These are phyloP conservation scores for Arenaria interpres DNA, from an alignment of 2,113 vertebrate genomes.

Conservation along the genomic window DNA sequence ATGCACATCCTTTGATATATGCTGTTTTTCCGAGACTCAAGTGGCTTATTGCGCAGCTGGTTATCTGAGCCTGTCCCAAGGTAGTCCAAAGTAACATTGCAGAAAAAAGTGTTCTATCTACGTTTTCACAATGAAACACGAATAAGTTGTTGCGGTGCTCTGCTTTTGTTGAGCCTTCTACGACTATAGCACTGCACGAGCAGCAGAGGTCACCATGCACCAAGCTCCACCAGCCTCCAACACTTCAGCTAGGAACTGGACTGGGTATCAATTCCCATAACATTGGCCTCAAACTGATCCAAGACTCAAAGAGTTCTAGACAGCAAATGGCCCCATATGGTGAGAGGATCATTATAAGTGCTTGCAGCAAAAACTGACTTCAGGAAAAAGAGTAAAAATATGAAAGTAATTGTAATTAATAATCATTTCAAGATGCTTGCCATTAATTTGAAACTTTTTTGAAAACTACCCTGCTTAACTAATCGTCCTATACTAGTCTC, in stretches of 20 bases:
- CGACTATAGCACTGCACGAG: not conserved
- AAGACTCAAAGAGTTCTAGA: slow-evolving; percentile 26
- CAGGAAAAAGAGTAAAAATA: slow-evolving; percentile 10
- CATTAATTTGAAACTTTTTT: slow-evolving; percentile 32
- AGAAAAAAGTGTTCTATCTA: not conserved
- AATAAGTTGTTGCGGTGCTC: not conserved
- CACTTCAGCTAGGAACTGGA: not conserved
- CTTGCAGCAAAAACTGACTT: slow-evolving; percentile 39
- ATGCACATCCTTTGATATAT: not conserved
- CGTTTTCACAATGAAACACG: not conserved
- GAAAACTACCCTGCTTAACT: slow-evolving; percentile 55
- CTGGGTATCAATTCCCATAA: not conserved
- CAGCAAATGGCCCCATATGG: not conserved
- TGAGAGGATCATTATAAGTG: not conserved
- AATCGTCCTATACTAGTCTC: not conserved
- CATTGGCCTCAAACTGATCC: not conserved
- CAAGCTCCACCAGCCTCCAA: slow-evolving; percentile 9
- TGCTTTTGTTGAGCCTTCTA: not conserved
- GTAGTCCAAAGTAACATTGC: not conserved
- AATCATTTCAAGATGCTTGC: slow-evolving; percentile 65
- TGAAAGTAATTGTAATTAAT: slow-evolving; percentile 50
- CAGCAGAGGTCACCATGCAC: slow-evolving; percentile 68
- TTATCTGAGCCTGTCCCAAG: not conserved
- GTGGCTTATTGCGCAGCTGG: not conserved
- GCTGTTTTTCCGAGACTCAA: not conserved